Evolutionary conservation across 2,113 vertebrate species (phyloP).

Genomic region (Macquaria ambigua): DNA sequence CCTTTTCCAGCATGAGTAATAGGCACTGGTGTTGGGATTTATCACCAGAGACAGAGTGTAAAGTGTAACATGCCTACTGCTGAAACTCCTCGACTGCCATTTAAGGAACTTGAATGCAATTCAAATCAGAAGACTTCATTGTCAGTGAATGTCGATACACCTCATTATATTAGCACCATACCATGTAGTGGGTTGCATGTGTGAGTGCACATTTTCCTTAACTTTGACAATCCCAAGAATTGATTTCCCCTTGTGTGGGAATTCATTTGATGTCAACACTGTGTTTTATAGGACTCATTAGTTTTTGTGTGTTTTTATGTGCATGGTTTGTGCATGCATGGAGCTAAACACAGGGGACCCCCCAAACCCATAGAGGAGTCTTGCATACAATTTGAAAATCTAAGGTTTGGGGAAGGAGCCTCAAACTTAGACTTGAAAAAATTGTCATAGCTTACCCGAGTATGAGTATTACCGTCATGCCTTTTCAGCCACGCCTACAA

Average conservation of each 20-base stretch:
- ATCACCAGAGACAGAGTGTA: slow-evolving; percentile 44
- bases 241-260: accelerated
- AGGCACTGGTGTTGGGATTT: slow-evolving; percentile 46
- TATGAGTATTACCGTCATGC: too few relatives aligned
- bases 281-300: background rate
- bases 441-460: too few relatives aligned
- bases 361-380: background rate
- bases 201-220: background rate
- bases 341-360: background rate
- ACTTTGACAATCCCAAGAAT: background rate
- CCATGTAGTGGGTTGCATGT: background rate
- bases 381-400: background rate
- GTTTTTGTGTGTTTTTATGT: background rate
- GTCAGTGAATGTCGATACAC: background rate
- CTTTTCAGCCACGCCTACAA: too few relatives aligned
- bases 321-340: background rate
- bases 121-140: slow-evolving; percentile 24
- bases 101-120: slow-evolving; percentile 35
- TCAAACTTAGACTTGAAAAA: too few relatives aligned
- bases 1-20: slow-evolving; percentile 55
- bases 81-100: slow-evolving; percentile 26
- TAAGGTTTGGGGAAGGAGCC: too few relatives aligned
- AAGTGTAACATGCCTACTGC: slow-evolving; percentile 46
- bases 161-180: background rate
- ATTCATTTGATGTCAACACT: background rate